phyloP scores from a whole-genome alignment of 1,140 invertebrate species.

The Drosophila albomicans region DNA sequence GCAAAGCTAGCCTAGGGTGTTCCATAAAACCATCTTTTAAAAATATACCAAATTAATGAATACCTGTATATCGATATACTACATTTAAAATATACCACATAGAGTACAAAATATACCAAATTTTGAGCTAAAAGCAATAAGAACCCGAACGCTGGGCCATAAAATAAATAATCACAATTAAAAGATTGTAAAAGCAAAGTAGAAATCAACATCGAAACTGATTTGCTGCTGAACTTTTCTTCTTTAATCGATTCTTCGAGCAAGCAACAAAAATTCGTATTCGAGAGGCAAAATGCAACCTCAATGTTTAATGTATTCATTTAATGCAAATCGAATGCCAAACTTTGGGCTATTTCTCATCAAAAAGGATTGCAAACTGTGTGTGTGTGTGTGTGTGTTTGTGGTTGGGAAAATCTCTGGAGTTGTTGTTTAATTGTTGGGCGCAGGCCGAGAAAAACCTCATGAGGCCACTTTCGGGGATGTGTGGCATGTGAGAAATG shows the following conservation, averaged over 20 bases:
- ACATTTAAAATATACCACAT: too few relatives aligned
- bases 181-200: not conserved
- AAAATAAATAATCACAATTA: not conserved
- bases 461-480: constrained; percentile 3
- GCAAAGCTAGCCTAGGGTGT: too few relatives aligned
- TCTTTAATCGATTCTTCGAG: too few relatives aligned
- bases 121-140: not conserved
- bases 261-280: not conserved
- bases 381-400: constrained; percentile 1
- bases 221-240: too few relatives aligned
- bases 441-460: not conserved
- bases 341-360: constrained; percentile 6
- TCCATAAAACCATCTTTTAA: too few relatives aligned
- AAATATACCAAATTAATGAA: too few relatives aligned
- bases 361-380: constrained; percentile 14
- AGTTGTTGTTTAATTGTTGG: constrained; percentile 32
- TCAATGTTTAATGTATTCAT: constrained; percentile 1
- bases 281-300: not conserved
- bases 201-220: not conserved
- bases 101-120: too few relatives aligned
- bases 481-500: not conserved
- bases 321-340: constrained; percentile 17
- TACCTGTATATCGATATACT: too few relatives aligned
- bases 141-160: not conserved
- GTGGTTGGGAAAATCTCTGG: not conserved